Evolutionary conservation across 1,140 invertebrate genomes (phyloP).

Genomic region (Hypothenemus hampei): DNA sequence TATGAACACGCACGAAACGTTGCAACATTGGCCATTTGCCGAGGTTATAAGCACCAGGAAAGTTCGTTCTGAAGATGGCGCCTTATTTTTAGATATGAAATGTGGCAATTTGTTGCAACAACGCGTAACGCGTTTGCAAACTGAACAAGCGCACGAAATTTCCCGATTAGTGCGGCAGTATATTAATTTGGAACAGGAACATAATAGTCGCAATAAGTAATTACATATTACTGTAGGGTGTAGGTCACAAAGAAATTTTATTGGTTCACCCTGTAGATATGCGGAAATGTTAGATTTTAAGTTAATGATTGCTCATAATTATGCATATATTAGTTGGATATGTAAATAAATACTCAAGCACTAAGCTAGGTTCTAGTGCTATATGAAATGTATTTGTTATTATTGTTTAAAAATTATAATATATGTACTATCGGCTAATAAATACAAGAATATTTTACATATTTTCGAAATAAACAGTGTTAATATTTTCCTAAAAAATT

Average conservation of each 20-base stretch:
- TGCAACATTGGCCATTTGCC: constrained; percentile 87
- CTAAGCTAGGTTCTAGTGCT: too few relatives aligned
- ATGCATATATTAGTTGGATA: neutral
- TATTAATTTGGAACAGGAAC: constrained; percentile 78
- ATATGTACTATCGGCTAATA: neutral
- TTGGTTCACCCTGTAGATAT: neutral
- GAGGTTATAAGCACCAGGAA: constrained; percentile 95
- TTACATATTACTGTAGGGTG: neutral
- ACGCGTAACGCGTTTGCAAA: constrained; percentile 90
- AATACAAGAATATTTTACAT: neutral
- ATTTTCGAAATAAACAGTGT: neutral
- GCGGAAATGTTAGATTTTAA: neutral
- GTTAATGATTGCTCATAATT: neutral
- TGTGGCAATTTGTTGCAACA: constrained; percentile 95
- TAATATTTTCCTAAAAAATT: neutral
- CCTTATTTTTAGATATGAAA: constrained; percentile 94
- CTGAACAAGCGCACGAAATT: constrained; percentile 94
- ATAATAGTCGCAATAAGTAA: constrained; percentile 34
- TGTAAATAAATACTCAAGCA: too few relatives aligned
- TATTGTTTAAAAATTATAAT: neutral
- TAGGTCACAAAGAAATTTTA: neutral
- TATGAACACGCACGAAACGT: constrained; percentile 84
- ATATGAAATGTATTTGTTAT: neutral
- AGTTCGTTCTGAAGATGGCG: constrained; percentile 82
- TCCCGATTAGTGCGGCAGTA: constrained; percentile 93